Evolutionary conservation across 2,888 invertebrate genomes (phyloP).

Genomic region (Drosophila monieri): DNA sequence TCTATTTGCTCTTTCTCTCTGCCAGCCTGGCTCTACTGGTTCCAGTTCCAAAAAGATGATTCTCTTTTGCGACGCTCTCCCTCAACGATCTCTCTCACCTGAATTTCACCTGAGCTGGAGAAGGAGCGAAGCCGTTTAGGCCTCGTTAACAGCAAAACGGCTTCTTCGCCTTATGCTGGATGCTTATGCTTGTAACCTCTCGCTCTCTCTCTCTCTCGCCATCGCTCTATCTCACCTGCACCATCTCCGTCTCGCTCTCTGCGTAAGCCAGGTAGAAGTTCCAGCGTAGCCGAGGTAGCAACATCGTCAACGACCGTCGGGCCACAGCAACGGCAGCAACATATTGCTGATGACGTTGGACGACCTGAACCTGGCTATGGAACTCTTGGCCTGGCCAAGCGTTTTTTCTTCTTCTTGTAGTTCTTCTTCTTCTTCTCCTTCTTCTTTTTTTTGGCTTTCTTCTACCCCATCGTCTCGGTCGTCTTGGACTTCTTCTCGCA

Average conservation of each 20-base stretch:
- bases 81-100: conserved; percentile 12
- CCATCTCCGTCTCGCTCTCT: conserved; percentile 67
- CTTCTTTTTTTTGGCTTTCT: background rate
- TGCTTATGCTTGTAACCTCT: conserved; percentile 48
- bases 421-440: no score
- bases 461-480: background rate
- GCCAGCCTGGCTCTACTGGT: conserved; percentile 34
- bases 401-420: conserved; percentile 2
- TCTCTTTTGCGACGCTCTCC: conserved; percentile 33
- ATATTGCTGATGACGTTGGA: conserved; percentile 72
- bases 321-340: conserved; percentile 39
- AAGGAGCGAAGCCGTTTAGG: conserved; percentile 71
- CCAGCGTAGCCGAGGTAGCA: conserved; percentile 81
- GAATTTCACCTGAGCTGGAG: conserved; percentile 43
- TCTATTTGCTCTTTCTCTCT: conserved; percentile 30
- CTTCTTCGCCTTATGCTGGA: conserved; percentile 63
- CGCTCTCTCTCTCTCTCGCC: conserved; percentile 41
- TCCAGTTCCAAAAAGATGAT: conserved; percentile 62
- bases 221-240: conserved; percentile 21
- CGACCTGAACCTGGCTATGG: conserved; percentile 23
- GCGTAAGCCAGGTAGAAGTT: conserved; percentile 82
- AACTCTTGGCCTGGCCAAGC: background rate
- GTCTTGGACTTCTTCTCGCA: conserved; percentile 45
- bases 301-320: conserved; percentile 62
- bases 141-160: conserved; percentile 78